Conservation (phyloP, 2,888 invertebrate species). For the Gari tellinella region DNA sequence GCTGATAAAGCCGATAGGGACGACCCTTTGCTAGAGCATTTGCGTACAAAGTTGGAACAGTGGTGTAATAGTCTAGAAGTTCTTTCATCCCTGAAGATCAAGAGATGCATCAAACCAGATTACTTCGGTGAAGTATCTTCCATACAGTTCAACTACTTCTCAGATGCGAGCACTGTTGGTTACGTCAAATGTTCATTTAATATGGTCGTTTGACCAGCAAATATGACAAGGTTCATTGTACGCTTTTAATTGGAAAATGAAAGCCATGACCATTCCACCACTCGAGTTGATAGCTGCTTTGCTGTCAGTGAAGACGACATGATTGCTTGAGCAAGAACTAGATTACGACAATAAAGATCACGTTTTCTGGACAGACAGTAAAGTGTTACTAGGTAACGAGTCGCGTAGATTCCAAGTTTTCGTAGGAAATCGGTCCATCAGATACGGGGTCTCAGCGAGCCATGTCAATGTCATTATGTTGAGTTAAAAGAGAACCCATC, state of each 20-base stretch:
- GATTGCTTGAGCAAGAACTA: slow-evolving; percentile 13
- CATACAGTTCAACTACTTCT: slow-evolving; percentile 58
- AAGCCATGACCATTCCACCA: slow-evolving; percentile 32
- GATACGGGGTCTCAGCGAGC: slow-evolving; percentile 23
- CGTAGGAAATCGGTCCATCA: slow-evolving; percentile 47
- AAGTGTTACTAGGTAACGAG: slow-evolving; percentile 32
- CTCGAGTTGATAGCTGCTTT: slow-evolving; percentile 31
- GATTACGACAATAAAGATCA: background rate
- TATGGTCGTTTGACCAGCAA: slow-evolving; percentile 47
- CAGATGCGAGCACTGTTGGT: slow-evolving; percentile 53
- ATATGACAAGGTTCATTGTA: slow-evolving; percentile 32
- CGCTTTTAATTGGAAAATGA: slow-evolving; percentile 56
- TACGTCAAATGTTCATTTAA: slow-evolving; percentile 61
- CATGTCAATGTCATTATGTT: slow-evolving; percentile 45
- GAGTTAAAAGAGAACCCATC: slow-evolving; percentile 42
- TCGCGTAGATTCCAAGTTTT: slow-evolving; percentile 34
- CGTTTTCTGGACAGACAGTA: slow-evolving; percentile 21
- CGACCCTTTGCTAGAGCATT: slow-evolving; percentile 47
- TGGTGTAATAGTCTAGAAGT: slow-evolving; percentile 41
- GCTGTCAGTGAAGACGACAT: slow-evolving; percentile 12
- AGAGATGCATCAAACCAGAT: slow-evolving; percentile 12
- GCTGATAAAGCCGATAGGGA: slow-evolving; percentile 56
- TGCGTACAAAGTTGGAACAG: slow-evolving; percentile 39
- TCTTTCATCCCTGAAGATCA: slow-evolving; percentile 15
- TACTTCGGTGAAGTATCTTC: slow-evolving; percentile 43